phyloP scores from a whole-genome alignment of 92 coral and sea anemone species.

The Galaxea fascicularis region DNA sequence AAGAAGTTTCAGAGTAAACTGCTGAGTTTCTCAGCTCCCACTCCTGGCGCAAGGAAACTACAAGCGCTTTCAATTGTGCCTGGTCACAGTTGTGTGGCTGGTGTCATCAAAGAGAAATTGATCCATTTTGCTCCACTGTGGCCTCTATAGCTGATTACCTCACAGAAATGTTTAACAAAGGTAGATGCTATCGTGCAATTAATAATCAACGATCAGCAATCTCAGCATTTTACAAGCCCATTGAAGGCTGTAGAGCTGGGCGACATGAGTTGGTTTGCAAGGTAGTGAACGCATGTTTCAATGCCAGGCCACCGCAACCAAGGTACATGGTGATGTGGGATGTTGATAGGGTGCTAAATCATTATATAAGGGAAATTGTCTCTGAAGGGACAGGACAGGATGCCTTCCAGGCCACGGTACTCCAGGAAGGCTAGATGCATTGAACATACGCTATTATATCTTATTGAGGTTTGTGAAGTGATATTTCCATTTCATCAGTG shows the following conservation, averaged over 20 bases:
- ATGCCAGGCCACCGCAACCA: no score
- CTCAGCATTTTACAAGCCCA: conserved; percentile 38
- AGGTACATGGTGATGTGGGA: no score
- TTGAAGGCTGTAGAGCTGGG: conserved; percentile 37
- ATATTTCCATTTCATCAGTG: conserved; percentile 65
- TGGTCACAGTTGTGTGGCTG: conserved; percentile 9
- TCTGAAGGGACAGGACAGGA: no score
- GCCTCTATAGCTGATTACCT: no score
- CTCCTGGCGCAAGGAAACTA: conserved; percentile 48
- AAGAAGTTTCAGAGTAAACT: conserved; percentile 58
- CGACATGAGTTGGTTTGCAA: no score
- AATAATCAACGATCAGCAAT: conserved; percentile 50
- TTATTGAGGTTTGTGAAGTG: conserved; percentile 49
- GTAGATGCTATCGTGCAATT: no score
- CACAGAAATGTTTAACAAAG: conserved; percentile 20
- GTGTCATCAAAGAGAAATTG: no score
- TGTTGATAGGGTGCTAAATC: no score
- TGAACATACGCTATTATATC: conserved; percentile 44
- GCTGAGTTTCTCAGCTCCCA: conserved; percentile 46
- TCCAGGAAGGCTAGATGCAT: background rate
- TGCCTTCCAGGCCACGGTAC: no score
- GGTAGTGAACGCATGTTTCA: no score
- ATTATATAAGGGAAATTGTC: no score
- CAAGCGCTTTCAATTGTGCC: conserved; percentile 51
- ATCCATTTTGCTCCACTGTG: no score